Percentiles rank a stretch among this genome's conserved stretches.
Evolutionary conservation across 2,888 invertebrate genomes (phyloP).

Genomic region (Fabriciana adippe): DNA sequence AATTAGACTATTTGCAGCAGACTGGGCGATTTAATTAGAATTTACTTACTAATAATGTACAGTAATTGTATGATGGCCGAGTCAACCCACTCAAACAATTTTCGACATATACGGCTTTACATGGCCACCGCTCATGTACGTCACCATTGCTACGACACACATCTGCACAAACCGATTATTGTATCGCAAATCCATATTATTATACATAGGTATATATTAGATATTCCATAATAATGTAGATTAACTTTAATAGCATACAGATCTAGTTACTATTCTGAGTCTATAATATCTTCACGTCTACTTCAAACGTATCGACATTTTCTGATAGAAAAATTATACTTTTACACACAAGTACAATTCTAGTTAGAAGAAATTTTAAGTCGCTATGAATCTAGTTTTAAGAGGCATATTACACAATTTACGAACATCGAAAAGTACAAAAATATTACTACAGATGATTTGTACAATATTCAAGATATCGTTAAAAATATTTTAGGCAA

Average conservation of each 20-base stretch:
- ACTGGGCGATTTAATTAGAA: slow-evolving; percentile 46
- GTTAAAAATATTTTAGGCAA: slow-evolving; percentile 10
- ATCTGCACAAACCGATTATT: slow-evolving; percentile 14
- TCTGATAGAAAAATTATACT: neutral
- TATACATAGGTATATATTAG: neutral
- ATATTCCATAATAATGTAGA: neutral
- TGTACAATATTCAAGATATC: slow-evolving; percentile 22
- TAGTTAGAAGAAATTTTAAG: neutral
- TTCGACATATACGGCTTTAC: slow-evolving; percentile 43
- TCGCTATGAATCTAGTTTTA: slow-evolving; percentile 4
- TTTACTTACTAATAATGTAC: slow-evolving; percentile 28
- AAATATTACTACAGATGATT: slow-evolving; percentile 23
- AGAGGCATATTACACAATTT: slow-evolving; percentile 9
- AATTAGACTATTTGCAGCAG: slow-evolving; percentile 57
- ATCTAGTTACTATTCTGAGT: slow-evolving; percentile 1
- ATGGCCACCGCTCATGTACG: slow-evolving; percentile 39
- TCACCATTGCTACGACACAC: slow-evolving; percentile 28
- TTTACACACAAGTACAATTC: neutral
- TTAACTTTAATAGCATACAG: neutral
- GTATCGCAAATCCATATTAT: neutral
- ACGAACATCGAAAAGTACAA: slow-evolving; percentile 24
- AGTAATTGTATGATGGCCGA: slow-evolving; percentile 30
- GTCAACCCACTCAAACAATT: slow-evolving; percentile 45
- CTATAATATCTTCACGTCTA: slow-evolving; percentile 2
- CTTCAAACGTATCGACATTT: neutral